Evolutionary conservation across 2,797 vertebrate species (phyloP).

Genomic region (Orestias chungarensis): DNA sequence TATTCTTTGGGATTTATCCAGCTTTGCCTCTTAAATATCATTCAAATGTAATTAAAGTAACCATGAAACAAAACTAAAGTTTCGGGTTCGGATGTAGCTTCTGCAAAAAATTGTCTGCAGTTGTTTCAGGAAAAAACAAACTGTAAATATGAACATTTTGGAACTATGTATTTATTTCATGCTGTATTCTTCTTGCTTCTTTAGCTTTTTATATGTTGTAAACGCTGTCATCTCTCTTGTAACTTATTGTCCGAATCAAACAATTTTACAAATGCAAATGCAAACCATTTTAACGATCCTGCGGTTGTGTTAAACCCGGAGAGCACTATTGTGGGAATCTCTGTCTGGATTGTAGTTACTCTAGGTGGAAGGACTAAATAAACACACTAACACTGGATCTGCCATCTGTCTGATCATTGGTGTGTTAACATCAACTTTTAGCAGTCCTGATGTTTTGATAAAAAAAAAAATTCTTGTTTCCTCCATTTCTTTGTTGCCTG

Average conservation of each 20-base stretch:
- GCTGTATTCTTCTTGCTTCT: conserved; percentile 32
- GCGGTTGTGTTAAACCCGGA: conserved; percentile 33
- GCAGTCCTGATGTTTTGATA: conserved; percentile 35
- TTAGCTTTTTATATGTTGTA: conserved; percentile 49
- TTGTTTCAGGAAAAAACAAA: conserved; percentile 50
- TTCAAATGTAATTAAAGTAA: background rate
- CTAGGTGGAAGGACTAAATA: conserved; percentile 45
- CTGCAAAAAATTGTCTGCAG: conserved; percentile 38
- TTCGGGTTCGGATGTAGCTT: conserved; percentile 30
- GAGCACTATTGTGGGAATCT: conserved; percentile 53
- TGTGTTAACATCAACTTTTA: conserved; percentile 8
- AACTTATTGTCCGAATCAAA: conserved; percentile 38
- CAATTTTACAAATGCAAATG: no score
- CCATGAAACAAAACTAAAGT: background rate
- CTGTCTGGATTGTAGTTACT: conserved; percentile 49
- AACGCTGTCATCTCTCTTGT: conserved; percentile 40
- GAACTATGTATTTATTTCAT: conserved; percentile 74
- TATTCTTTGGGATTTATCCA: background rate
- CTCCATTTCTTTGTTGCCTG: no score
- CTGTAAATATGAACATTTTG: conserved; percentile 72
- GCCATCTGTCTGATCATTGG: conserved; percentile 1
- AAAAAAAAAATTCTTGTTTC: no score
- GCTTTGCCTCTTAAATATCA: background rate
- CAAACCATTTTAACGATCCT: conserved; percentile 45
- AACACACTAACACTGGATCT: conserved; percentile 66